Evolutionary conservation across 2,888 invertebrate genomes (phyloP).

Genomic region (Cabera pusaria): DNA sequence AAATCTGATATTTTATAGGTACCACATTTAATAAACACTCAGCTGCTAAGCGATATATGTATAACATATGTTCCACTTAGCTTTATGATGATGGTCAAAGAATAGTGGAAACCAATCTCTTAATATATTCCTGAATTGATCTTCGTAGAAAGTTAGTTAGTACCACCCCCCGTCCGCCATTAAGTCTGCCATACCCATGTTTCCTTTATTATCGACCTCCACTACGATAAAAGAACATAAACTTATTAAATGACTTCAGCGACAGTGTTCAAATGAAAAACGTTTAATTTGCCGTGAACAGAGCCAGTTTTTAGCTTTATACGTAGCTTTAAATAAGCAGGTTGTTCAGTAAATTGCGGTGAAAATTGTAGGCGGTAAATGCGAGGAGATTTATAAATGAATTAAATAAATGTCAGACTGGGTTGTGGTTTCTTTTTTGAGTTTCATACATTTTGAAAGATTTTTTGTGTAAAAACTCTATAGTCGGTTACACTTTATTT

Average conservation of each 20-base stretch:
- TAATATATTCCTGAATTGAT: no score
- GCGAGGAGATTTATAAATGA: slow-evolving; percentile 12
- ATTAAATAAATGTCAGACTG: slow-evolving; percentile 9
- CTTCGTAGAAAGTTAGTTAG: no score
- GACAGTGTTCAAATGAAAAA: slow-evolving; percentile 32
- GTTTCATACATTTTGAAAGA: no score
- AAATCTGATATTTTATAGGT: no score
- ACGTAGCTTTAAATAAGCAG: slow-evolving; percentile 18
- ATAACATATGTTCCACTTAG: no score
- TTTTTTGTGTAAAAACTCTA: no score
- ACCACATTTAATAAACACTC: no score
- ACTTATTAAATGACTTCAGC: slow-evolving; percentile 33
- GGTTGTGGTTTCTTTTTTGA: background rate
- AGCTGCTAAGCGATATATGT: no score
- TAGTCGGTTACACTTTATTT: slow-evolving; percentile 7
- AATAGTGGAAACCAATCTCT: no score
- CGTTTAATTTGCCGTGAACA: slow-evolving; percentile 24
- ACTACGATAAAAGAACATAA: slow-evolving; percentile 31
- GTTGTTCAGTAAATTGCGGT: slow-evolving; percentile 26
- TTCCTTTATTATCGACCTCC: slow-evolving; percentile 34
- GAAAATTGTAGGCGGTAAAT: slow-evolving; percentile 19
- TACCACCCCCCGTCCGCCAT: slow-evolving; percentile 28
- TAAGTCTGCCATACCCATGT: slow-evolving; percentile 36
- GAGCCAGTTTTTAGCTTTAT: slow-evolving; percentile 23
- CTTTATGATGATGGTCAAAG: no score